Base-by-base conservation (phyloP, 2,888 invertebrate genomes). In the Pollenia angustigena region DNA sequence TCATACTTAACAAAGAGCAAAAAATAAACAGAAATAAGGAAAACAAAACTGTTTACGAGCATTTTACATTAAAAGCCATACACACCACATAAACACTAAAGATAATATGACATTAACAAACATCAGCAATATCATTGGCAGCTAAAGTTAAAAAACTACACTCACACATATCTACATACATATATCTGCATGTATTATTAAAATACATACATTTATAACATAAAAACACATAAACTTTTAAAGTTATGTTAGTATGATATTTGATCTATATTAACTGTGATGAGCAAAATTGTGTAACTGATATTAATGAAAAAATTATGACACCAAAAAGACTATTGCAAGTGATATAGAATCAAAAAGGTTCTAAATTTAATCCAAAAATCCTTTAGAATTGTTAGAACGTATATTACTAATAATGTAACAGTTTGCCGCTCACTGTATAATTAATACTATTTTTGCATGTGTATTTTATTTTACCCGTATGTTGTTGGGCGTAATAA, bases 71-170 rank as follows among this genome's bases (percentile, higher is more conserved):
- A 40, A 64, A 68, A 66, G 66, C 32, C 50, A 79, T 48, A 81
- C 18, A 81, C 72, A 81, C 48, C 42, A 56, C 66, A 66, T 58
- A 72, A 72, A 66, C 64, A 56, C 48, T 74, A 64, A 56, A 80
- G 80, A 72, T 80, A 80, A 80, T 62, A 44, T 85, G 72, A 58
- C 78, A 81, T 85, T 80, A 82, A 62, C 79, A 72, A 86, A 86
- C 54, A 82, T 72, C 79, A 83, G 79, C 79, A 79, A 66, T 72
- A 79, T 66, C 79, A 69, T 68, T 75, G 81, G 68, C 60, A 85
- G 69, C 54, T 46, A 56, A 66, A 74, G 72, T 74, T 52, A 46
- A 23, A 23, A 66, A 48, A 72, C 64, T 18, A 18, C 50, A 23
- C 6, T 42, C 23, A 32, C n/a, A 60, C 11, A 66, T 23, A 48